Evolutionary conservation across 1,140 invertebrate species (phyloP), one percentile per base, ranked within the genome.

Genomic region (Steinernema feltiae): DNA sequence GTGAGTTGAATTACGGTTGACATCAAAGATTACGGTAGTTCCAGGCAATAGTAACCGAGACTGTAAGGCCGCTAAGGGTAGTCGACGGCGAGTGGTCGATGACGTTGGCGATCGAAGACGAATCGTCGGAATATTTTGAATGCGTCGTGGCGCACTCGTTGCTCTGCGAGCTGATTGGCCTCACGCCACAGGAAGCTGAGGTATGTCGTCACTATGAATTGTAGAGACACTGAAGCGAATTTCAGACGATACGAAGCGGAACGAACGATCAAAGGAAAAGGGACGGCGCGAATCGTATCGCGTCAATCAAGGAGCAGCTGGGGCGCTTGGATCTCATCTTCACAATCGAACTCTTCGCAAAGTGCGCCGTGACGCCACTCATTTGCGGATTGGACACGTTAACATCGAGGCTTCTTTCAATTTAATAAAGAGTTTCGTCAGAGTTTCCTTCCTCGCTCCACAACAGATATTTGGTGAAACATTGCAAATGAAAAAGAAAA

Each of bases 81-180:
- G 24, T 63, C 15, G 53, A 63, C 53, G 53, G 24, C 53, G 15
- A 63, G 53, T 63, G 53, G 53, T 63, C 53, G 53, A 63, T 63
- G 53, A 21, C 7, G 15, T 27, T 63, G 53, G 7, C 24, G 3
- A 7, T 63, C 7, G 53, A 63, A 21, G 53, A 63, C 53, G 53
- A 63, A 63, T n/a, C 53, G 7, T 3, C 15, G 24, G 53, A 27
- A n/a, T 3, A 63, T 21, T 63, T 63, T 27, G 53, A 63, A 27
- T 63, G 53, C 53, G 12, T 63, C 53, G 53, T 63, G 53, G 7
- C 53, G 2, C 53, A 63, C 53, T 12, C 53, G 15, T 21, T 63
- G 7, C 53, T 63, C 53, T 63, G 53, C 53, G 53, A 63, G 2
- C 53, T 63, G 12, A 63, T 63, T 27, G 53, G 53, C 12, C 24